These are phyloP conservation scores for Papilio gigon DNA, from an alignment of 2,888 invertebrate genomes.

Conservation along the genomic window DNA sequence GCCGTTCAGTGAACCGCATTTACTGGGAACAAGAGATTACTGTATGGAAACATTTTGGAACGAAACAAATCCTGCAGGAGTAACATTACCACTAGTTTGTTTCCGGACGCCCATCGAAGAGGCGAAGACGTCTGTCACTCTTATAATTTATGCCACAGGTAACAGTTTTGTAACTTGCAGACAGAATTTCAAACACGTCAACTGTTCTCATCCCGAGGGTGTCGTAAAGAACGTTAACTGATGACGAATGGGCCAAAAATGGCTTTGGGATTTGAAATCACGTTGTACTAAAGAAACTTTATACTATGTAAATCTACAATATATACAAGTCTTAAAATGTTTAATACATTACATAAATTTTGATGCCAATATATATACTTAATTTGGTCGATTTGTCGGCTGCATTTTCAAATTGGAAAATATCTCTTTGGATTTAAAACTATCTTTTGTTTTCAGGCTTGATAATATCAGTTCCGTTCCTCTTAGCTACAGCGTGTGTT, in stretches of 20 bases:
- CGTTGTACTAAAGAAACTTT: conserved; percentile 8
- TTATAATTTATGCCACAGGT: conserved; percentile 75
- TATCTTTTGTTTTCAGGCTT: conserved; percentile 63
- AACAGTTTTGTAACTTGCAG: conserved; percentile 38
- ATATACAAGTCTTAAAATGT: background rate
- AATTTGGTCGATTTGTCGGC: no score
- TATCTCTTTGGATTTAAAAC: background rate
- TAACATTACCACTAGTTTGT: conserved; percentile 82
- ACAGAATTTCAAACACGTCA: conserved; percentile 19
- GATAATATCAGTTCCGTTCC: conserved; percentile 79
- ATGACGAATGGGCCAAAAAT: conserved; percentile 23
- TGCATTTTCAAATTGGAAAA: no score
- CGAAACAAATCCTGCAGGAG: conserved; percentile 68
- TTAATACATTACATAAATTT: background rate
- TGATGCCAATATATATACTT: background rate
- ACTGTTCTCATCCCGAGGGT: conserved; percentile 18
- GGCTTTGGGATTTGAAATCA: background rate
- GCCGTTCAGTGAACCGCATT: conserved; percentile 71
- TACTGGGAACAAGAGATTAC: conserved; percentile 79
- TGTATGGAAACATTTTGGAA: conserved; percentile 84
- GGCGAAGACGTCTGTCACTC: conserved; percentile 64
- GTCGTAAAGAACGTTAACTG: conserved; percentile 29
- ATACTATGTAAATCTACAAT: background rate
- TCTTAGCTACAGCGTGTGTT: conserved; percentile 75
- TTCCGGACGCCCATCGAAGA: conserved; percentile 66